Evolutionary conservation across 2,888 invertebrate species (phyloP).

Genomic region (Drosophila nigricruria): DNA sequence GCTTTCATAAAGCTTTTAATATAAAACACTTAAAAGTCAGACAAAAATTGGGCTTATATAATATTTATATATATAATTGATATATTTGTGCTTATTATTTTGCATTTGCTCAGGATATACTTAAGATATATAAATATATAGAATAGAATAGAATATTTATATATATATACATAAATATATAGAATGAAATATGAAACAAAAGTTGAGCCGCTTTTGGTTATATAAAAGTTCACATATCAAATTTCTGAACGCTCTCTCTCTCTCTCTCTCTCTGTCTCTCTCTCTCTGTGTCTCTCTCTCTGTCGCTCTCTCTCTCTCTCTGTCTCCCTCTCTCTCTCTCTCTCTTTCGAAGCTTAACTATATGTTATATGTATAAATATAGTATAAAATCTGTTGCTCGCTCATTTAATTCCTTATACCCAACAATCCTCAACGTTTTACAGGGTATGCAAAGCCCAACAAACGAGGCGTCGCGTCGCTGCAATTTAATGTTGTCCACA

Average conservation of each 20-base stretch:
- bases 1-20: too few species aligned
- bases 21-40: too few species aligned
- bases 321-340: neutral
- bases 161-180: neutral
- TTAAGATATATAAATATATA: neutral
- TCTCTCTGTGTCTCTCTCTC: neutral
- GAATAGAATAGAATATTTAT: neutral
- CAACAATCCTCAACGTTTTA: neutral
- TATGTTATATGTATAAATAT: neutral
- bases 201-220: neutral
- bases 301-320: neutral
- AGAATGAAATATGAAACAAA: neutral
- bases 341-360: neutral
- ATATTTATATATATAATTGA: too few species aligned
- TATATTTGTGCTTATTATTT: too few species aligned
- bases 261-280: neutral
- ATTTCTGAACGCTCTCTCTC: neutral
- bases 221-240: neutral
- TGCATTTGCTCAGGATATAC: neutral
- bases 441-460: conserved; percentile 30
- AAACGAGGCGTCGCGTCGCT: conserved; percentile 35
- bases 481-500: conserved; percentile 44
- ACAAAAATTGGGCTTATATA: too few species aligned
- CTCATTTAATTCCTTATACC: neutral
- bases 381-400: neutral